These are phyloP conservation scores for Dicrurus megarhynchus DNA, from an alignment of 2,113 vertebrate genomes.

Conservation along the genomic window DNA sequence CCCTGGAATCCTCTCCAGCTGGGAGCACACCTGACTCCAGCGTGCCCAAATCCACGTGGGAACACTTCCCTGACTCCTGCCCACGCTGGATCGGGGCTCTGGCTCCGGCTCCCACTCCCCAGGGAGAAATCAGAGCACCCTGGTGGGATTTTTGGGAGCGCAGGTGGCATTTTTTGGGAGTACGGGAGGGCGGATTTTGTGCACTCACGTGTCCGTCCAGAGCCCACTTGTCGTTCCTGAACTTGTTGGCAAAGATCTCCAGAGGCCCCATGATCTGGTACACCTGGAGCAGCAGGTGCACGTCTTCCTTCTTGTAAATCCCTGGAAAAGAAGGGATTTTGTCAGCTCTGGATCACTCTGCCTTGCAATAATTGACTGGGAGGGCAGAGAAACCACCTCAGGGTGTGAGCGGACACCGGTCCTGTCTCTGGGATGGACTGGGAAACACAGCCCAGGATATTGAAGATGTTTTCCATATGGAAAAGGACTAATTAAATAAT, in stretches of 20 bases:
- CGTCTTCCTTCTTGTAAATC: slow-evolving; percentile 90
- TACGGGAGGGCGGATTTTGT: too few relatives aligned
- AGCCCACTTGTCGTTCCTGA: slow-evolving; percentile 94
- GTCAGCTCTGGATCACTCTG: neutral
- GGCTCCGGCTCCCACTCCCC: neutral
- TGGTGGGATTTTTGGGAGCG: neutral
- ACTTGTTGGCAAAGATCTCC: slow-evolving; percentile 94
- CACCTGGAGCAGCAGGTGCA: slow-evolving; percentile 93
- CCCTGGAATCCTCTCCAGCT: neutral
- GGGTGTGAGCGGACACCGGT: neutral
- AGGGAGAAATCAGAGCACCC: neutral
- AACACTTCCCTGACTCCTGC: neutral
- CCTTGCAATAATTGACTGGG: neutral
- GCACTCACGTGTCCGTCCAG: slow-evolving; percentile 93
- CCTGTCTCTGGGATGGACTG: fast-evolving
- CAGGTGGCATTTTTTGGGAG: neutral
- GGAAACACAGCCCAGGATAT: neutral
- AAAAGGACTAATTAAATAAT: too few relatives aligned
- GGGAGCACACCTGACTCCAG: neutral
- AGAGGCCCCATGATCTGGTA: slow-evolving; percentile 89
- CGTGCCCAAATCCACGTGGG: neutral
- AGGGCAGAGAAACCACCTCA: neutral
- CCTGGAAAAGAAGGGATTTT: slow-evolving; percentile 68
- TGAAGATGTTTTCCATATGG: neutral
- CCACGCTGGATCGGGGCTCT: fast-evolving